These are phyloP conservation scores for Orchestes rusci DNA, from an alignment of 2,888 invertebrate species.

Conservation along the genomic window DNA sequence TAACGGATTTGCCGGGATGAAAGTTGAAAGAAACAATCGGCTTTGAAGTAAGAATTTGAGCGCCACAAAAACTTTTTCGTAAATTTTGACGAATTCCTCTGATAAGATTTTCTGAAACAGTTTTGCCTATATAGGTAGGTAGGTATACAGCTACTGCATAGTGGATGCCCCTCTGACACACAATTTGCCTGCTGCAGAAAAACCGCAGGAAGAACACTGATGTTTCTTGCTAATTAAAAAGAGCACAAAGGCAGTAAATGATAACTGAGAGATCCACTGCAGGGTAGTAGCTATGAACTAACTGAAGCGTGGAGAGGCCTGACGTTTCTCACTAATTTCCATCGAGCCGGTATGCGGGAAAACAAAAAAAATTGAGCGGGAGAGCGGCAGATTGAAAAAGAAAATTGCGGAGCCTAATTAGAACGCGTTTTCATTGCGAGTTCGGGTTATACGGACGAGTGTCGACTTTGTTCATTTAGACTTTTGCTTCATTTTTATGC, in stretches of 20 bases:
- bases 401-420: too few relatives aligned
- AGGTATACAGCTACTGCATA: too few relatives aligned
- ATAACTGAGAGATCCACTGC: conserved; percentile 29
- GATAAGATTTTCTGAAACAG: too few relatives aligned
- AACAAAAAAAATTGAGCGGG: conserved; percentile 23
- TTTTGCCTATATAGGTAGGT: too few relatives aligned
- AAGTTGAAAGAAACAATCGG: conserved; percentile 10
- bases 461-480: too few relatives aligned
- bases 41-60: too few relatives aligned
- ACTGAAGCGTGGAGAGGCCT: conserved; percentile 15
- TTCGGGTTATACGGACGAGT: background rate
- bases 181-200: too few relatives aligned
- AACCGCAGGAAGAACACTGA: conserved; percentile 39
- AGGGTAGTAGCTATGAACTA: conserved; percentile 11
- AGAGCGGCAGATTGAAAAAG: background rate
- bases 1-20: conserved; percentile 11
- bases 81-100: conserved; percentile 3
- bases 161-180: background rate
- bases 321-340: conserved; percentile 33
- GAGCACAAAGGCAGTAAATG: conserved; percentile 35
- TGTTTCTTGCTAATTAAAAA: conserved; percentile 43
- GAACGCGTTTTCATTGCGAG: too few relatives aligned
- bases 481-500: too few relatives aligned
- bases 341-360: conserved; percentile 28
- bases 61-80: too few relatives aligned